Percentiles rank a stretch among this genome's conserved stretches.
Evolutionary conservation across 2,888 invertebrate species (phyloP).

Genomic region (Pheosia tremula): DNA sequence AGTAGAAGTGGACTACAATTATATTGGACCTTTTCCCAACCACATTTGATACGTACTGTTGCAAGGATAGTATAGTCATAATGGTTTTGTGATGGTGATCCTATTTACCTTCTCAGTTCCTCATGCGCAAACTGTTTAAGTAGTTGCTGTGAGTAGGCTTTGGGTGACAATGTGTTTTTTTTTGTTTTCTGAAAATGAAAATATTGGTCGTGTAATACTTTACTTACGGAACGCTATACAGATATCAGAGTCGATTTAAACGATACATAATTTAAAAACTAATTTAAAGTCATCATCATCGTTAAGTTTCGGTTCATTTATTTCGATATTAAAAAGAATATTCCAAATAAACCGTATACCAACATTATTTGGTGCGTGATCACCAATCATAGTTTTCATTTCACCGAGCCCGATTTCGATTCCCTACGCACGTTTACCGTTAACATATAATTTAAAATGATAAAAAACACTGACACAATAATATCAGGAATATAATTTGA

Average conservation of each 20-base stretch:
- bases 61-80: background rate
- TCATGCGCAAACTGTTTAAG: conserved; percentile 30
- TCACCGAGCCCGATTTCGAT: too few relatives aligned
- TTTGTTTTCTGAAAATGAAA: conserved; percentile 7
- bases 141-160: conserved; percentile 26
- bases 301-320: background rate
- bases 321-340: background rate
- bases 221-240: conserved; percentile 38
- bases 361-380: too few relatives aligned
- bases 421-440: too few relatives aligned
- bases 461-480: too few relatives aligned
- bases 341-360: too few relatives aligned
- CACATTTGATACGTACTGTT: background rate
- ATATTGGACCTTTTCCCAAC: background rate
- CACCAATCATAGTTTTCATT: too few relatives aligned
- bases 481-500: too few relatives aligned
- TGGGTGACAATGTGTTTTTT: conserved; percentile 29
- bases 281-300: background rate
- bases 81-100: conserved; percentile 8
- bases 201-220: conserved; percentile 32
- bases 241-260: too few relatives aligned
- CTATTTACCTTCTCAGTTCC: conserved; percentile 25
- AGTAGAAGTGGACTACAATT: background rate
- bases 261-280: background rate
- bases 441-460: too few relatives aligned